phyloP scores from a whole-genome alignment of 2,888 invertebrate species.

The Electrophaes corylata region DNA sequence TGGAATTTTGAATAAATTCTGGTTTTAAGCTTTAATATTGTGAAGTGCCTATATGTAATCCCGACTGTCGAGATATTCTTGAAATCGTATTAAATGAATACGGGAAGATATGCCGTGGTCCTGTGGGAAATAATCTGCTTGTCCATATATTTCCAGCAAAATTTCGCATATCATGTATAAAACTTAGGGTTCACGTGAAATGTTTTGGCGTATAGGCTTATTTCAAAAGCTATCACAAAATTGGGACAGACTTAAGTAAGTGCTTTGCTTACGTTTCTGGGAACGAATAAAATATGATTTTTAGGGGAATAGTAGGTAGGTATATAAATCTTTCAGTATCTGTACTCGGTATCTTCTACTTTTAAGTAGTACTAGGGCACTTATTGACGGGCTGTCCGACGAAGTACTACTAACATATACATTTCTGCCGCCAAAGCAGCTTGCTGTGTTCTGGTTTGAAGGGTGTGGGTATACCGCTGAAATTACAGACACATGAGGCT shows the following conservation, averaged over 20 bases:
- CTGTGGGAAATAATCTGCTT: conserved; percentile 41
- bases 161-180: conserved; percentile 34
- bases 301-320: neutral
- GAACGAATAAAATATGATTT: neutral
- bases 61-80: conserved; percentile 22
- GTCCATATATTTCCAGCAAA: conserved; percentile 39
- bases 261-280: neutral
- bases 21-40: conserved; percentile 7
- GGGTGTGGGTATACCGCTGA: too few relatives aligned
- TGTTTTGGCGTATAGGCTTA: conserved; percentile 14
- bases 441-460: too few relatives aligned
- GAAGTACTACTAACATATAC: too few relatives aligned
- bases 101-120: conserved; percentile 30
- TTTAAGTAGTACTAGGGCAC: too few relatives aligned
- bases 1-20: neutral
- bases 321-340: neutral
- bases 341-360: too few relatives aligned
- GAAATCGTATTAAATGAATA: conserved; percentile 25
- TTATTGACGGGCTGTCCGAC: too few relatives aligned
- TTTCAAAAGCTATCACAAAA: conserved; percentile 9
- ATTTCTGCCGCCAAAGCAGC: too few relatives aligned
- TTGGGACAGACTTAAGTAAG: neutral
- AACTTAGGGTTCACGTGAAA: conserved; percentile 32
- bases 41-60: conserved; percentile 16
- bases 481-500: too few relatives aligned